Base-by-base conservation (phyloP, 1,140 invertebrate genomes). In the Stegodyphus mimosarum region DNA sequence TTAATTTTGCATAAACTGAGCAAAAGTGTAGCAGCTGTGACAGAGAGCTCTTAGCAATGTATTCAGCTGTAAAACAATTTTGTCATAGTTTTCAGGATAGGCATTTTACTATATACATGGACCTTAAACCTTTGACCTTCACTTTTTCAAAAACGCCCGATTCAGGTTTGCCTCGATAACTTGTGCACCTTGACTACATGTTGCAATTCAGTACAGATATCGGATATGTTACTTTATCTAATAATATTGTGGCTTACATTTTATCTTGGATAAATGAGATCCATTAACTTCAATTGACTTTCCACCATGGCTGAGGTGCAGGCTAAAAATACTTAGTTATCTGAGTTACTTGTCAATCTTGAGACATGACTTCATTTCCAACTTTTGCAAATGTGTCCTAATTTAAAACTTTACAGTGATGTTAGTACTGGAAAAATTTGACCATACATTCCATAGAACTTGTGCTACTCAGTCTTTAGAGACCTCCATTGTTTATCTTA, bases 1-100 rank as follows among this genome's bases (percentile, higher is more conserved):
- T 92, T 90, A 76, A 91, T 91, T 73, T 91, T 90, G 7, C 89
- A 88, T 72, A 91, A 90, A 81, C 77, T 91, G 0, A 88, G 87
- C 60, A 81, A 17, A 89, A 90, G 51, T 91, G 91, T 69, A 88
- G 88, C n/a, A 88, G 0, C 5, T 10, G 5, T 5, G 55, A 60
- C 55, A 60, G 55, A 60, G 55, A 60, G 55, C 15, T 60, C 9
- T 15, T 60, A 10, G 5, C 55, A 10, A 15, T 60, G 1, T 60
- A 60, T 15, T 60, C 55, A 2, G 88, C 89, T 10, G 84, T 92
- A 0, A 88, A 90, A 84, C 89, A 91, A 76, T 92, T 92, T 85
- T 87, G 88, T 7, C 88, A 91, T 77, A 87, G 90, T 48, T 49
- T 92, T 0, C 90, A 92, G 88, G 90, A 88, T 51, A 87, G 89